Conservation (phyloP, 2,797 vertebrate genomes). For the Xyrichtys novacula region DNA sequence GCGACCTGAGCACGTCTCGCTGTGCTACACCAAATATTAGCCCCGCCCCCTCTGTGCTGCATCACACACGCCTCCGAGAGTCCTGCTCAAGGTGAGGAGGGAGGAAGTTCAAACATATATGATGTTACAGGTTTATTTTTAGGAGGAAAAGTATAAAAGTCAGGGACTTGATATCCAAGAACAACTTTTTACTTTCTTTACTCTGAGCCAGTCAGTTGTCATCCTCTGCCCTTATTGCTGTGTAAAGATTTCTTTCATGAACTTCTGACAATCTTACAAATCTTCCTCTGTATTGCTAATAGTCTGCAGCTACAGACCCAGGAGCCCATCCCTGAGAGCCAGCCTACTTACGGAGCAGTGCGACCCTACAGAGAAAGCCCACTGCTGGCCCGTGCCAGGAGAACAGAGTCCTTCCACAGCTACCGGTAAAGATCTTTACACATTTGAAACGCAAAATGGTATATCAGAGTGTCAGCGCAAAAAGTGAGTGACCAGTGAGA, state of each 20-base stretch:
- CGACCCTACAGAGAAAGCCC: conserved; percentile 97
- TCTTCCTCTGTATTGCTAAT: conserved; percentile 8
- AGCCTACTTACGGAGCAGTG: conserved; percentile 91
- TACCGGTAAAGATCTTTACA: conserved; percentile 78
- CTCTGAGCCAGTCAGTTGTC: neutral
- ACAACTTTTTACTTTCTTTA: neutral
- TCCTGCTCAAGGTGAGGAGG: conserved; percentile 91
- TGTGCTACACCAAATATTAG: conserved; percentile 98
- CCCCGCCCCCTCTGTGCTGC: conserved; percentile 94
- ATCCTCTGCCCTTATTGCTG: neutral
- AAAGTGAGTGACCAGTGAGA: no score
- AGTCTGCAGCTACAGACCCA: conserved; percentile 95
- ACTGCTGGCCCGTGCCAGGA: conserved; percentile 92
- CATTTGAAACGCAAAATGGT: no score
- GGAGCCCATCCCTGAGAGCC: conserved; percentile 89
- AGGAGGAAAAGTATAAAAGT: neutral
- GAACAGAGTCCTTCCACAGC: conserved; percentile 96
- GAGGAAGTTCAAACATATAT: neutral
- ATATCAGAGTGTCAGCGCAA: no score
- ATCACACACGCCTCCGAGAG: conserved; percentile 93
- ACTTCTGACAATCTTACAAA: neutral
- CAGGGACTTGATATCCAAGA: neutral
- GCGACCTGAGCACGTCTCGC: conserved; percentile 96
- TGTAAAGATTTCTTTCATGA: neutral
- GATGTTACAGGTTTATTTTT: no score